A percentile compares a stretch with the other conserved stretches of the same genome.
These are phyloP conservation scores for Callipepla californica DNA, from an alignment of 2,113 vertebrate genomes.

Conservation along the genomic window DNA sequence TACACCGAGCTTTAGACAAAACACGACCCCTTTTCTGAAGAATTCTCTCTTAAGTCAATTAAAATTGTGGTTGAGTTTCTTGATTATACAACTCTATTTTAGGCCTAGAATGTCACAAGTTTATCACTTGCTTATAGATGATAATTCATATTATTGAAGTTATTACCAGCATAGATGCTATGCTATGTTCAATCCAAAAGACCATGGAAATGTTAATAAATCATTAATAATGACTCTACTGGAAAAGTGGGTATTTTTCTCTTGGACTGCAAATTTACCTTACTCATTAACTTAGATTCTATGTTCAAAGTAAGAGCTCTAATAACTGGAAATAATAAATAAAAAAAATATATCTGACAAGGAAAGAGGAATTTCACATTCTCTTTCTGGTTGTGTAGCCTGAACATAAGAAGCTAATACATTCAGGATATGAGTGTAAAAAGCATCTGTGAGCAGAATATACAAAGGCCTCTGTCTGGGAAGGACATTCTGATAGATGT, in stretches of 20 bases:
- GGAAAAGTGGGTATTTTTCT: neutral
- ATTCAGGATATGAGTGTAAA: too few species aligned
- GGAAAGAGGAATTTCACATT: neutral
- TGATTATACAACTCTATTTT: neutral
- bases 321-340: neutral
- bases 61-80: neutral
- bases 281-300: neutral
- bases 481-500: fast-evolving
- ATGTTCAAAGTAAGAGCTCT: neutral
- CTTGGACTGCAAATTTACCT: neutral
- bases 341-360: conserved; percentile 32
- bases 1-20: neutral
- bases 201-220: neutral
- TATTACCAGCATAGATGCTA: fast-evolving
- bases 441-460: too few species aligned
- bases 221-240: neutral
- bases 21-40: neutral
- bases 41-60: neutral
- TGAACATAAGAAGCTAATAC: too few species aligned
- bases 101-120: neutral
- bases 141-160: neutral
- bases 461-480: too few species aligned
- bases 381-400: neutral
- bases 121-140: neutral
- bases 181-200: neutral